A percentile compares a stretch with the other conserved stretches of the same genome.
Conservation (phyloP, 2,888 invertebrate species). For the Seladonia tumulorum region DNA sequence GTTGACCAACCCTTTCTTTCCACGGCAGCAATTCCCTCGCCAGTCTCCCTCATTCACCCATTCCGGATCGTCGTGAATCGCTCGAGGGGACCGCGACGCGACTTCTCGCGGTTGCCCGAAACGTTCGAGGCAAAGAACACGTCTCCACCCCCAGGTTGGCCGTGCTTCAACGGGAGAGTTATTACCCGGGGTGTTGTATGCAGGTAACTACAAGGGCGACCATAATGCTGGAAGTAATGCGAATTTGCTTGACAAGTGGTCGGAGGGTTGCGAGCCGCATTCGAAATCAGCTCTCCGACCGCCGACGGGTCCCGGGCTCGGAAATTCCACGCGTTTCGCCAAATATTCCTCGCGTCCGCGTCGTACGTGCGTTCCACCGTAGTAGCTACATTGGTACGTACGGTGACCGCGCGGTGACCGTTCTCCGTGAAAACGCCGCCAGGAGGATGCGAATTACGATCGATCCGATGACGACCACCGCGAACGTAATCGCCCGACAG, state of each 20-base stretch:
- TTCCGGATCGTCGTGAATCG: neutral
- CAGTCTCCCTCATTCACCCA: neutral
- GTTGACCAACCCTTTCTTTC: neutral
- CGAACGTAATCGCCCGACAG: conserved; percentile 41
- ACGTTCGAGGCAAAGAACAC: neutral
- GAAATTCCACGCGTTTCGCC: conserved; percentile 46
- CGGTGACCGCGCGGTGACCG: conserved; percentile 16
- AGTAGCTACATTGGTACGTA: neutral
- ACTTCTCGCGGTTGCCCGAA: conserved; percentile 1
- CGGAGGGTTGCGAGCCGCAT: conserved; percentile 73
- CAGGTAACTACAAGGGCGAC: conserved; percentile 68
- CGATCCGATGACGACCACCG: neutral
- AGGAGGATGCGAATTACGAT: conserved; percentile 43
- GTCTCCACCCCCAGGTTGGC: neutral
- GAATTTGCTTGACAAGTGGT: conserved; percentile 82
- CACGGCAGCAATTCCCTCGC: neutral
- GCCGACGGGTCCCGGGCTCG: conserved; percentile 22
- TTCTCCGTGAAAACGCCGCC: conserved; percentile 28
- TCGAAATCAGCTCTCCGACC: conserved; percentile 67
- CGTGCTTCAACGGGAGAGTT: conserved; percentile 51
- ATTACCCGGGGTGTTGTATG: conserved; percentile 68
- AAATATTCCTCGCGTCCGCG: neutral
- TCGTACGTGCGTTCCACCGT: conserved; percentile 34
- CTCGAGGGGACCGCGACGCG: neutral
- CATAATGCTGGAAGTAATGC: conserved; percentile 77